These are phyloP conservation scores for Morpho deidamia DNA, from an alignment of 2,888 invertebrate species.

Conservation along the genomic window DNA sequence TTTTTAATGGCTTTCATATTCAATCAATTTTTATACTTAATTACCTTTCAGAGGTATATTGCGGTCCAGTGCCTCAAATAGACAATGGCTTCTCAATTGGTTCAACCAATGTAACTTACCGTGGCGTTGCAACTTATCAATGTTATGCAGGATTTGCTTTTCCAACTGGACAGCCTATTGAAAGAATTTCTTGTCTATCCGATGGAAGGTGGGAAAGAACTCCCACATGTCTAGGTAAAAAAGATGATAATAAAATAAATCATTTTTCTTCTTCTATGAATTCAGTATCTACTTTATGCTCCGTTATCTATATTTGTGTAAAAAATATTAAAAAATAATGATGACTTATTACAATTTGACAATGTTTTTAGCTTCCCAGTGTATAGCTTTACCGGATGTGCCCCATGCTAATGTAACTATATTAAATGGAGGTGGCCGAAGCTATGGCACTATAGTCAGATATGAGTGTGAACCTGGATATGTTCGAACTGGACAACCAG, in stretches of 20 bases:
- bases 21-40: background rate
- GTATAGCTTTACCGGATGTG: slow-evolving; percentile 91
- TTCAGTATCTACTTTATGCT: no score
- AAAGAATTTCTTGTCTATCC: slow-evolving; percentile 92
- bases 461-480: slow-evolving; percentile 96
- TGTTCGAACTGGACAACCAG: slow-evolving; percentile 91
- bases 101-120: slow-evolving; percentile 96
- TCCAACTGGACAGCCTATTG: slow-evolving; percentile 90
- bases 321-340: no score
- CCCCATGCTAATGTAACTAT: slow-evolving; percentile 92
- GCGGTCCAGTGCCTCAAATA: slow-evolving; percentile 98
- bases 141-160: slow-evolving; percentile 98
- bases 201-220: slow-evolving; percentile 96
- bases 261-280: no score
- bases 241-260: no score
- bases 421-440: slow-evolving; percentile 92
- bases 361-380: slow-evolving; percentile 86
- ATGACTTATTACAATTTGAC: no score
- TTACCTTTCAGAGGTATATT: slow-evolving; percentile 86
- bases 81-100: slow-evolving; percentile 98
- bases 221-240: slow-evolving; percentile 89
- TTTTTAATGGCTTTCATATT: background rate
- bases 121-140: slow-evolving; percentile 95
- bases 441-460: slow-evolving; percentile 95
- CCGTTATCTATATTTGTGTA: no score